A percentile compares a stretch with the other conserved stretches of the same genome.
These are phyloP conservation scores for Scophthalmus maximus DNA, from an alignment of 2,113 vertebrate genomes.

Conservation along the genomic window DNA sequence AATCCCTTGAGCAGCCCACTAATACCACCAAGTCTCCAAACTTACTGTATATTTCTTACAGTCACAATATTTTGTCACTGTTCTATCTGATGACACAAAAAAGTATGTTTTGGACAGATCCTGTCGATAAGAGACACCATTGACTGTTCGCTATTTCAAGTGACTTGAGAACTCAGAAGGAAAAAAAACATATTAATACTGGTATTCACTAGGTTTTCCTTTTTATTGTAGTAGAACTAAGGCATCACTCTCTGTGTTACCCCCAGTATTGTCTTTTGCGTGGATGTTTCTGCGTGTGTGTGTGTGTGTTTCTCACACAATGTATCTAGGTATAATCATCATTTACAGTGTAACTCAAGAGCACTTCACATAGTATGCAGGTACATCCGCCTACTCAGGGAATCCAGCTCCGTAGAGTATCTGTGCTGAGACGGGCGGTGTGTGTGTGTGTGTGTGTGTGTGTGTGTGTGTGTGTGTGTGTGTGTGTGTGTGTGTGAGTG, in stretches of 20 bases:
- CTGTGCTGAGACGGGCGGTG: conserved; percentile 23
- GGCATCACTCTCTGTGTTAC: conserved; percentile 69
- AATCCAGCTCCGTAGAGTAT: conserved; percentile 34
- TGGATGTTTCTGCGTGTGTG: conserved; percentile 25
- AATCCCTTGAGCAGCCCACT: conserved; percentile 16
- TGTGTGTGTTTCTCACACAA: conserved; percentile 40
- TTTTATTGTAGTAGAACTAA: conserved; percentile 54
- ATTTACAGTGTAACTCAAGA: conserved; percentile 53
- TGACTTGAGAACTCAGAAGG: conserved; percentile 41
- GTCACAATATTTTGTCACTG: conserved; percentile 7
- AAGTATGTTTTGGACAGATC: neutral
- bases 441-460: conserved; percentile 30
- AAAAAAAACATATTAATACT: conserved; percentile 48
- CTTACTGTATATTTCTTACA: conserved; percentile 9
- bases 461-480: conserved; percentile 35
- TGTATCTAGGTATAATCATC: conserved; percentile 29
- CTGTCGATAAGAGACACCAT: conserved; percentile 17
- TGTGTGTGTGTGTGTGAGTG: conserved; percentile 27
- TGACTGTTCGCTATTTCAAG: conserved; percentile 40
- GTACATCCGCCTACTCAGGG: conserved; percentile 47
- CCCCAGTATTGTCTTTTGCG: conserved; percentile 21
- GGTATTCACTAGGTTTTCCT: conserved; percentile 39
- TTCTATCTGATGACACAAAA: neutral
- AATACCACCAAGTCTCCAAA: conserved; percentile 1
- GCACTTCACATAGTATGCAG: conserved; percentile 57